Evolutionary conservation across 2,797 vertebrate genomes (phyloP), one percentile per base, ranked within the genome.

Genomic region (Etheostoma perlongum): DNA sequence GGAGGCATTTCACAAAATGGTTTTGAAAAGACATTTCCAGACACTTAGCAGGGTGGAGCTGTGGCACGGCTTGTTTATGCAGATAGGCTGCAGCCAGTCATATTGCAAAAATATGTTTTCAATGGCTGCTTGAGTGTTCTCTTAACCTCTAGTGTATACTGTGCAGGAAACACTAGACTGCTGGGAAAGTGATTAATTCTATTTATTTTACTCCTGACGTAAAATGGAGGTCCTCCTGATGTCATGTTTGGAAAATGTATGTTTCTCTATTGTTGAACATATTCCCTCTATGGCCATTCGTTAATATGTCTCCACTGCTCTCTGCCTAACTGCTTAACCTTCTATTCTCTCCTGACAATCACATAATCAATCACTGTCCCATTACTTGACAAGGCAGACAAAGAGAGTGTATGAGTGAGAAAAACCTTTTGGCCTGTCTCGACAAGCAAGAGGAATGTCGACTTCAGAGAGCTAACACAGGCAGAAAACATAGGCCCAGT

Each of bases 401-500:
- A 93, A 90, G 84, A 69, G 80, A 83, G 84, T 83, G 85, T 83
- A 87, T 86, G 84, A 90, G 86, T 84, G 83, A 89, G 83, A 89
- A 91, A 93, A 92, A 92, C 86, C 89, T 85, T 91, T 92, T 82
- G 91, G 86, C 88, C 88, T 82, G 86, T 88, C 85, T 86, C 62
- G 64, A 87, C 91, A 85, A 89, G 89, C 86, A 84, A 86, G 86
- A 93, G 83, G 92, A 93, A 93, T 87, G 91, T 91, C 74, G 85
- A 92, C 92, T 91, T 92, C 86, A 89, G 90, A 92, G 76, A 86
- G 88, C 85, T 87, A 92, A 93, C 93, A 89, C 90, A 70, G 87
- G 83, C 92, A 88, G 92, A 94, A 94, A 96, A 96, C 94, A 95
- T 85, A 94, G 93, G 91, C 91, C 91, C 90, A 91, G 94, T 95